Conservation (phyloP, 2,113 vertebrate species). For the Scartelaos histophorus region DNA sequence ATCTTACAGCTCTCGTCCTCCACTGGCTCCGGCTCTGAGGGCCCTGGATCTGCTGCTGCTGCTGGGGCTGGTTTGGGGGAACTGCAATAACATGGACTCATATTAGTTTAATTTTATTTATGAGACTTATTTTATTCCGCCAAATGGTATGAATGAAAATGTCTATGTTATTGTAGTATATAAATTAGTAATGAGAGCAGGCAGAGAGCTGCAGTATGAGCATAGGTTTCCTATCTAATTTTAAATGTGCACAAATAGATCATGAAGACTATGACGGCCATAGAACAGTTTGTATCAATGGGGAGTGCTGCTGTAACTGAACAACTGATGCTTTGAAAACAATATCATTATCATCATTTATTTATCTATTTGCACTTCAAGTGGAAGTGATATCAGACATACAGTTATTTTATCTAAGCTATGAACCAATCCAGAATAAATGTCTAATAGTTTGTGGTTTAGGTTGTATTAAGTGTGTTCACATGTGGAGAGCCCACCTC, state of each 20-base stretch:
- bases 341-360: neutral
- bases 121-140: neutral
- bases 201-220: neutral
- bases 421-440: too few species aligned
- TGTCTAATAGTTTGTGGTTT: too few species aligned
- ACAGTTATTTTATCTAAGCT: too few species aligned
- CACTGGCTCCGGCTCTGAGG: constrained; percentile 24
- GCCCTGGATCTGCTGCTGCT: constrained; percentile 35
- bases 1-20: constrained; percentile 71
- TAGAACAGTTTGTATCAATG: neutral
- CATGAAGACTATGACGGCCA: neutral
- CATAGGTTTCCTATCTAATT: neutral
- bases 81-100: constrained; percentile 24
- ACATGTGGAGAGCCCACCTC: constrained; percentile 57
- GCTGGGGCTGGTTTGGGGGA: constrained; percentile 45
- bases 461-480: neutral
- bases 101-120: neutral
- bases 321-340: neutral
- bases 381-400: too few species aligned
- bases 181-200: too few species aligned
- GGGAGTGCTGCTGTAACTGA: neutral
- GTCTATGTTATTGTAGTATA: neutral
- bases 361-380: too few species aligned
- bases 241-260: neutral
- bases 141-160: neutral